Percentiles rank a stretch among this genome's conserved stretches.
These are phyloP conservation scores for Drosophila simulans DNA, from an alignment of 1,140 invertebrate genomes.

Conservation along the genomic window DNA sequence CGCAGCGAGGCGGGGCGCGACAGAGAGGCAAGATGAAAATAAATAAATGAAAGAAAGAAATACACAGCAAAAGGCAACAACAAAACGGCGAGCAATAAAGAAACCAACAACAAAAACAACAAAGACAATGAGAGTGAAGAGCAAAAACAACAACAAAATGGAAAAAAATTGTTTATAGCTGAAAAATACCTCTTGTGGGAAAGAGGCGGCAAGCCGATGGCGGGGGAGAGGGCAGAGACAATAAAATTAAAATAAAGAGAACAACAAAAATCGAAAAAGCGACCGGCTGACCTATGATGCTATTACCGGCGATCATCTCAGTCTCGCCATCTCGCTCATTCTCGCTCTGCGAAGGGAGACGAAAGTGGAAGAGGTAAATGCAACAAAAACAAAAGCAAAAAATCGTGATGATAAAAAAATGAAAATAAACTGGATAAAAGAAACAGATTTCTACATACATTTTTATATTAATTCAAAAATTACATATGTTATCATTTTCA, in stretches of 20 bases:
- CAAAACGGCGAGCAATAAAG: constrained; percentile 55
- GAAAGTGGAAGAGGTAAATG: constrained; percentile 19
- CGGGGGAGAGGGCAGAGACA: constrained; percentile 22
- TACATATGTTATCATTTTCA: background rate
- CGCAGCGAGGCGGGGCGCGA: constrained; percentile 9
- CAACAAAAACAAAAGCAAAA: constrained; percentile 14
- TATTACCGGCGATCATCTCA: constrained; percentile 62
- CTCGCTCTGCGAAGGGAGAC: constrained; percentile 58
- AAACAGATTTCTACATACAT: background rate
- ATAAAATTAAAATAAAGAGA: constrained; percentile 12
- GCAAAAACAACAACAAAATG: constrained; percentile 25
- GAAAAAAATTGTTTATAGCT: constrained; percentile 4
- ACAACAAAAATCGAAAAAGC: constrained; percentile 18
- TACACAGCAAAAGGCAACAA: constrained; percentile 38
- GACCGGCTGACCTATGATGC: constrained; percentile 73
- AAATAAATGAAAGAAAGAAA: constrained; percentile 44
- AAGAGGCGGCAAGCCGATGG: constrained; percentile 4
- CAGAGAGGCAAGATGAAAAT: constrained; percentile 38
- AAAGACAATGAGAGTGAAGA: constrained; percentile 33
- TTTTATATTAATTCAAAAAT: background rate
- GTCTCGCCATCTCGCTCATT: constrained; percentile 8
- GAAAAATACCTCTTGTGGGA: constrained; percentile 49
- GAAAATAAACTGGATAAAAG: background rate
- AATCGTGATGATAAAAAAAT: constrained; percentile 18
- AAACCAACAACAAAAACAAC: constrained; percentile 38